These are phyloP conservation scores for Actinia tenebrosa DNA, from an alignment of 64 coral and sea anemone species.

Conservation along the genomic window DNA sequence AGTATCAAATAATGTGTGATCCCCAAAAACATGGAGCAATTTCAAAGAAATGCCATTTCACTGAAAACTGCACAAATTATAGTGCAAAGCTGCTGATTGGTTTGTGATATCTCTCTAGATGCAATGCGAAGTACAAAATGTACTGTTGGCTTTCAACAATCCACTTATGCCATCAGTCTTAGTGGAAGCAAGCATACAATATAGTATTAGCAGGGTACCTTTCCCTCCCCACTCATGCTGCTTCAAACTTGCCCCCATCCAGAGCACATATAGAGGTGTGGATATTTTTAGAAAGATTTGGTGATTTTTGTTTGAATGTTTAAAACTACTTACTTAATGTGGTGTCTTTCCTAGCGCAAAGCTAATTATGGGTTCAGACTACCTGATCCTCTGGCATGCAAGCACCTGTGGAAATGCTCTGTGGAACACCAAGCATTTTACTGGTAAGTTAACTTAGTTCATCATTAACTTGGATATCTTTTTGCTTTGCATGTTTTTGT, in stretches of 20 bases:
- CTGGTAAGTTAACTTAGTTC: constrained; percentile 37
- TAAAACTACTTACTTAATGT: neutral
- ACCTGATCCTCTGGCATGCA: constrained; percentile 90
- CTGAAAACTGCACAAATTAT: too few relatives aligned
- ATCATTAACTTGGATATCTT: too few relatives aligned
- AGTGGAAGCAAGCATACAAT: too few relatives aligned
- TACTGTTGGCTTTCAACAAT: too few relatives aligned
- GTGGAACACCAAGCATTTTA: constrained; percentile 96
- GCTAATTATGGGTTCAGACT: constrained; percentile 97
- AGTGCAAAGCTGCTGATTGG: too few relatives aligned
- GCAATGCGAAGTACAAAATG: too few relatives aligned
- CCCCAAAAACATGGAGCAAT: neutral
- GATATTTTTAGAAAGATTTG: neutral
- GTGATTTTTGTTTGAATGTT: neutral
- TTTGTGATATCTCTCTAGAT: too few relatives aligned
- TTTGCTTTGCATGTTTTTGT: neutral
- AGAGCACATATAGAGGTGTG: too few relatives aligned
- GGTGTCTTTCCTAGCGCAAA: constrained; percentile 47
- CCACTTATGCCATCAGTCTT: too few relatives aligned
- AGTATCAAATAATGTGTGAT: constrained; percentile 2
- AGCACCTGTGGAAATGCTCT: constrained; percentile 99
- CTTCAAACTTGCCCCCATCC: too few relatives aligned
- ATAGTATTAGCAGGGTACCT: too few relatives aligned
- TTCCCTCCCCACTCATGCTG: too few relatives aligned
- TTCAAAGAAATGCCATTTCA: neutral